Evolutionary conservation across 2,888 invertebrate genomes (phyloP), one percentile per base, ranked within the genome.

Genomic region (Eristalis intricaria): DNA sequence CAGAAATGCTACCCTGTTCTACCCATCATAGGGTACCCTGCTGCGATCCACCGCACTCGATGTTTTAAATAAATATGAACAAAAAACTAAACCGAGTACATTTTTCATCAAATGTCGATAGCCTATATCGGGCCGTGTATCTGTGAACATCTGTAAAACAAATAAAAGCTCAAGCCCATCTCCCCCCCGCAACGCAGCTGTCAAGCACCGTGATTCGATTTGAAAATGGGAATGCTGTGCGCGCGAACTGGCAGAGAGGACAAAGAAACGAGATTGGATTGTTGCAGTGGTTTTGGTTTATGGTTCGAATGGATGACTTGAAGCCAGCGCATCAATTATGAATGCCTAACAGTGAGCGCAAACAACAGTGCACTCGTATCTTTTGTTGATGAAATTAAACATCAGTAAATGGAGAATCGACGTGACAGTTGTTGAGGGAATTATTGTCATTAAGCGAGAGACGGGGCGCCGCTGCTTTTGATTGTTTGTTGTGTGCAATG

Each of bases 171-270:
- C 43, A 32, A 8, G n/a, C n/a, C n/a, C n/a, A n/a, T n/a, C n/a
- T n/a, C n/a, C n/a, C 13, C 19, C 50, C 19, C 50, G 19, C 50
- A 60, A 5, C 40, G 58, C 65, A 80, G 75, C 75, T 79, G 79
- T 75, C 26, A 69, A 26, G 58, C 79, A 75, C 11, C 40, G 80
- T 50, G 80, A 74, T 80, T 84, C 32, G 50, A 79, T 64, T 61
- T 63, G 23, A 69, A 84, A 84, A 84, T 50, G 32, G 35, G 58
- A 69, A 73, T 26, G 8, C 7, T 5, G 50, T 19, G 50, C 50
- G 19, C 5, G 10, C 19, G 15, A 29, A 56, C 10, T 11, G 66
- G 66, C 43, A 22, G 13, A 13, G 50, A 19, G 19, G 50, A 43
- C 43, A 43, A 43, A 19, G 43, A n/a, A n/a, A 43, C 4, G n/a